Conservation (phyloP, 2,888 invertebrate species). For the Nephrocerus scutellatus region DNA sequence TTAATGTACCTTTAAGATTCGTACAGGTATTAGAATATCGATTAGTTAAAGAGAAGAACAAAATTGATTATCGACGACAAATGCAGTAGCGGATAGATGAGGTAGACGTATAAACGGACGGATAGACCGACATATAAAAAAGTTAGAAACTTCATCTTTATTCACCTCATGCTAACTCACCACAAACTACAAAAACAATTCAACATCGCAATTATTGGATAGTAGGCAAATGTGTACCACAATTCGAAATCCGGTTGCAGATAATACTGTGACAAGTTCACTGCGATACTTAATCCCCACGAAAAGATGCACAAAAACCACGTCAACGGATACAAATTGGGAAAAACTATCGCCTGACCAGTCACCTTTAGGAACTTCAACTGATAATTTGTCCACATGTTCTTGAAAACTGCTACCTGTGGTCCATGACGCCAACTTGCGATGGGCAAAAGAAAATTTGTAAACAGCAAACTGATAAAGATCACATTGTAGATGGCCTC, state of each 20-base stretch:
- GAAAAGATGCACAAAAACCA: conserved; percentile 61
- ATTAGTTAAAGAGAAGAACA: not conserved
- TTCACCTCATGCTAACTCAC: conserved; percentile 41
- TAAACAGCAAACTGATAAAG: conserved; percentile 63
- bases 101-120: not conserved
- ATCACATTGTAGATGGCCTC: conserved; percentile 70
- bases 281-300: conserved; percentile 58
- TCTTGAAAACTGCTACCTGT: conserved; percentile 67
- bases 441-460: conserved; percentile 61
- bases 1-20: conserved; percentile 55
- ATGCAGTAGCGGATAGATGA: not conserved
- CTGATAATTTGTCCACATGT: conserved; percentile 74
- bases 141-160: not conserved
- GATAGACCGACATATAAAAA: too few species aligned
- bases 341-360: conserved; percentile 58
- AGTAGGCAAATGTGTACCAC: conserved; percentile 68
- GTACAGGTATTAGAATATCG: too few species aligned
- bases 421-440: conserved; percentile 66
- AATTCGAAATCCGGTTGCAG: conserved; percentile 64
- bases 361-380: conserved; percentile 48
- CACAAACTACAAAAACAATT: conserved; percentile 66
- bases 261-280: conserved; percentile 64
- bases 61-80: not conserved
- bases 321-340: conserved; percentile 56
- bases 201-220: conserved; percentile 67